These are phyloP conservation scores for Poecilia latipinna DNA, from an alignment of 2,113 vertebrate species.

Conservation along the genomic window DNA sequence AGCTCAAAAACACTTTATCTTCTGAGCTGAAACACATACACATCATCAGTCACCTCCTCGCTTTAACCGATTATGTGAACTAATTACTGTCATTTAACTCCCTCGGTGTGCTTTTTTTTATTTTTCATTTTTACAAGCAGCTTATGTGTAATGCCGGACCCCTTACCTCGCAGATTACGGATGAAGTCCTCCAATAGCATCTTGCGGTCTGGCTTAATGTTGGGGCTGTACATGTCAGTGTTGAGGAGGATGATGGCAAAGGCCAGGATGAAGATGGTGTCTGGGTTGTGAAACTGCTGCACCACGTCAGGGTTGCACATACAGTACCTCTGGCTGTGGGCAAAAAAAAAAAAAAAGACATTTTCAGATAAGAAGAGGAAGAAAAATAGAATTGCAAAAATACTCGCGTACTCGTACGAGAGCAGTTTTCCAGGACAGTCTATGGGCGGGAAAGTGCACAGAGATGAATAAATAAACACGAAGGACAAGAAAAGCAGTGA, in stretches of 20 bases:
- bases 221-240: constrained; percentile 99
- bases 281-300: constrained; percentile 98
- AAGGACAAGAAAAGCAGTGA: neutral
- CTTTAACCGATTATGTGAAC: constrained; percentile 10
- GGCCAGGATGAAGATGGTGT: constrained; percentile 99
- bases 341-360: neutral
- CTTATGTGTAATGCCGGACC: neutral
- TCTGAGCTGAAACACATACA: neutral
- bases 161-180: constrained; percentile 93
- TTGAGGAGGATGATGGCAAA: constrained; percentile 99
- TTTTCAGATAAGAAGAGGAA: too few relatives aligned
- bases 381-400: neutral
- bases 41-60: neutral
- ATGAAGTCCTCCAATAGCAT: constrained; percentile 99
- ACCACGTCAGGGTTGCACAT: constrained; percentile 99
- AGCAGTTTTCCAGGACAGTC: neutral
- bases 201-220: constrained; percentile 98
- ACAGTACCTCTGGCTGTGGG: constrained; percentile 94
- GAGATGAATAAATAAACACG: neutral
- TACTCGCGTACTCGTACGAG: neutral
- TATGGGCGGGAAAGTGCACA: neutral
- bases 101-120: neutral
- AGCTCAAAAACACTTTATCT: neutral
- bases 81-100: constrained; percentile 12
- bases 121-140: neutral